Percentiles rank a stretch among this genome's conserved stretches.
Evolutionary conservation across 2,888 invertebrate species (phyloP).

Genomic region (Athalia circularis): DNA sequence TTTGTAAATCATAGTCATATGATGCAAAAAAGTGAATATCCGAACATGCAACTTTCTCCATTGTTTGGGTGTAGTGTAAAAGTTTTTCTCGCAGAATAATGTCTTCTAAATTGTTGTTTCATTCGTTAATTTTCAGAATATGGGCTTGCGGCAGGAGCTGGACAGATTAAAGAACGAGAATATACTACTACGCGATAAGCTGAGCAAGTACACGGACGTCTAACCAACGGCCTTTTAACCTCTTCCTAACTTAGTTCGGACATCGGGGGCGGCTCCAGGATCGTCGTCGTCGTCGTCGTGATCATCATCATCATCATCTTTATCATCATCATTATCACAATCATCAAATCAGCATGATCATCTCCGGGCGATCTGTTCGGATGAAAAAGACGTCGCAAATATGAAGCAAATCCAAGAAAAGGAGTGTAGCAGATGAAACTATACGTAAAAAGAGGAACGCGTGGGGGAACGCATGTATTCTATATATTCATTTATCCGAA

Average conservation of each 20-base stretch:
- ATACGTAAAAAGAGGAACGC: neutral
- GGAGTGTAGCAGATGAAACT: neutral
- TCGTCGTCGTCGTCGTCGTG: slow-evolving; percentile 4
- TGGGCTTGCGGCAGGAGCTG: slow-evolving; percentile 92
- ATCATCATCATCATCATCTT: too few species aligned
- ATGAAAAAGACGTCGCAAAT: neutral
- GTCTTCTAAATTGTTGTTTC: slow-evolving; percentile 45
- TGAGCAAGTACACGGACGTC: slow-evolving; percentile 92
- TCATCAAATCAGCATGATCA: too few species aligned
- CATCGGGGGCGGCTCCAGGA: slow-evolving; percentile 15
- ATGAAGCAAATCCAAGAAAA: neutral
- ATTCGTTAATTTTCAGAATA: slow-evolving; percentile 80
- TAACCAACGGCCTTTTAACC: slow-evolving; percentile 73
- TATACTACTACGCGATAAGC: slow-evolving; percentile 90
- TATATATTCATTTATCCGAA: too few species aligned
- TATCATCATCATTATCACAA: too few species aligned
- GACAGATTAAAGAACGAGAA: slow-evolving; percentile 95
- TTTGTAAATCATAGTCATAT: neutral
- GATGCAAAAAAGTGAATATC: too few species aligned
- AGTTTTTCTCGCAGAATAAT: too few species aligned
- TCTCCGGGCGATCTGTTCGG: too few species aligned
- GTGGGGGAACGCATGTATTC: neutral
- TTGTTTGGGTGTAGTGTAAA: too few species aligned
- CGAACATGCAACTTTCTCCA: too few species aligned
- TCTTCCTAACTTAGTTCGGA: slow-evolving; percentile 39